Conservation (phyloP, 2,888 invertebrate genomes). For the Amblyteles armatorius region DNA sequence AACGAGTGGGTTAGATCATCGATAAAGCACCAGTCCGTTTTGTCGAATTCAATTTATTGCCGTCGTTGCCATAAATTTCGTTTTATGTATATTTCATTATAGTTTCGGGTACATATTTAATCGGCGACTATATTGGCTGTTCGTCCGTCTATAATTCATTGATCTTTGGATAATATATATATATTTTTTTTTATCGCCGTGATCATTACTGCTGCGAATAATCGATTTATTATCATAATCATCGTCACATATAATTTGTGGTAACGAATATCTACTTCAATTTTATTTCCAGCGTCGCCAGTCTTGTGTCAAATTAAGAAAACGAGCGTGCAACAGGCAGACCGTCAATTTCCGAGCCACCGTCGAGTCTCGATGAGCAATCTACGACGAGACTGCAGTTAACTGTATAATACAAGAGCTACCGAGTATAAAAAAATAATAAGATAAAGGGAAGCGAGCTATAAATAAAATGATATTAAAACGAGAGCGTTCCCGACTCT, state of each 20-base stretch:
- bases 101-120: constrained; percentile 45
- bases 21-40: constrained; percentile 45
- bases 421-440: background rate
- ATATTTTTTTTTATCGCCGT: background rate
- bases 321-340: background rate
- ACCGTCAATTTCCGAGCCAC: background rate
- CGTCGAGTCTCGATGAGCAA: background rate
- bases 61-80: constrained; percentile 39
- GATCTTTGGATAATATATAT: background rate
- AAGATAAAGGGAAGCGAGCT: background rate
- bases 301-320: background rate
- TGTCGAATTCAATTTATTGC: constrained; percentile 49
- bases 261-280: background rate
- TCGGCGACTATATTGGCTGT: constrained; percentile 4
- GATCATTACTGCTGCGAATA: background rate
- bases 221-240: background rate
- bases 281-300: background rate
- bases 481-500: background rate
- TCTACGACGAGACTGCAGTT: background rate
- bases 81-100: constrained; percentile 35
- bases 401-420: background rate
- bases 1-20: constrained; percentile 53
- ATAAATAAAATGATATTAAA: constrained; percentile 18
- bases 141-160: constrained; percentile 3
- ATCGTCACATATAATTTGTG: background rate